Conservation (phyloP, 2,888 invertebrate genomes). For the Phyllotreta cruciferae region DNA sequence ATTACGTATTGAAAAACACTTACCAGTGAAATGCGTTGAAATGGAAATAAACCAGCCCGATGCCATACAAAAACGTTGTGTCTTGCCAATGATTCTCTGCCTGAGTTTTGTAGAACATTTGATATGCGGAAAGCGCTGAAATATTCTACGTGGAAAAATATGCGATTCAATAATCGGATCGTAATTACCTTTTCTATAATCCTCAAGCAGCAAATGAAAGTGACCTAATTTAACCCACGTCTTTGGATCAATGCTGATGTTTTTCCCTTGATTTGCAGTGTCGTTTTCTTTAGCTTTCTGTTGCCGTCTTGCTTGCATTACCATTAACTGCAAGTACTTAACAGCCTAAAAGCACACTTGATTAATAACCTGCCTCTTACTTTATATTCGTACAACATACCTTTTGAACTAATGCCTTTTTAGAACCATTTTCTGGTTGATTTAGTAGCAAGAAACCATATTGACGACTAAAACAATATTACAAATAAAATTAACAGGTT, state of each 20-base stretch:
- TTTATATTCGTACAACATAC: conserved; percentile 53
- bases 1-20: conserved; percentile 61
- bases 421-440: conserved; percentile 80
- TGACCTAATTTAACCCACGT: conserved; percentile 96
- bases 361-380: no score
- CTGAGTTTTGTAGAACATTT: conserved; percentile 84
- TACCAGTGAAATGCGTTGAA: conserved; percentile 96
- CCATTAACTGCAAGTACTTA: conserved; percentile 83
- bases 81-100: conserved; percentile 85
- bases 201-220: conserved; percentile 90
- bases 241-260: conserved; percentile 83
- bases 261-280: conserved; percentile 61
- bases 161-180: no score
- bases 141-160: conserved; percentile 43
- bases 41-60: conserved; percentile 96
- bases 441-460: conserved; percentile 89
- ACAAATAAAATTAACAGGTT: conserved; percentile 2
- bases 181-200: conserved; percentile 88
- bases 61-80: conserved; percentile 89
- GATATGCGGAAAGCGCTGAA: conserved; percentile 96
- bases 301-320: conserved; percentile 78
- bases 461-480: conserved; percentile 74
- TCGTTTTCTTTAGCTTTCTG: conserved; percentile 60
- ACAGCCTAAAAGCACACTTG: conserved; percentile 67
- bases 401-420: conserved; percentile 81